These are phyloP conservation scores for Rhombomys opimus DNA, from an alignment of 2,113 vertebrate species.

Conservation along the genomic window DNA sequence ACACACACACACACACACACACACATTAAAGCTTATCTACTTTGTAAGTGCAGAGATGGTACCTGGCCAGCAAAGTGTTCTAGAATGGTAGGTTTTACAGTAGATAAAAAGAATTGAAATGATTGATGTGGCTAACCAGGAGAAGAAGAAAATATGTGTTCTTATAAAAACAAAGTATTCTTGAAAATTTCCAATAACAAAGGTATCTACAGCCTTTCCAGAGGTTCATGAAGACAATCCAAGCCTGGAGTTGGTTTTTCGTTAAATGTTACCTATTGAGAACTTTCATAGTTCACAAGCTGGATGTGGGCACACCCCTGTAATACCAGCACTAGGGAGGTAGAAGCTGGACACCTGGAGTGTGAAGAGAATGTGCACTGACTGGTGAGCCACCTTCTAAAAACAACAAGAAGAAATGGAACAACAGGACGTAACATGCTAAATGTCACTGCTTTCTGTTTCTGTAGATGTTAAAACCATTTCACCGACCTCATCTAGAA, in stretches of 20 bases:
- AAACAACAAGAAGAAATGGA: background rate
- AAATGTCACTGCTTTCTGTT: constrained; percentile 25
- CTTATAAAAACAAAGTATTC: background rate
- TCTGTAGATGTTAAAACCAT: constrained; percentile 81
- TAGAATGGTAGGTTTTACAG: background rate
- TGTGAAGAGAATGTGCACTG: background rate
- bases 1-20: too few species aligned
- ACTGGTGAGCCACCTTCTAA: background rate
- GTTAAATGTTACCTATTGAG: constrained; percentile 21
- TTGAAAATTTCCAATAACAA: background rate
- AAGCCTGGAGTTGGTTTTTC: background rate
- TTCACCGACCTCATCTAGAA: constrained; percentile 82
- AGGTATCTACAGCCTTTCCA: background rate
- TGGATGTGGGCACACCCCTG: background rate
- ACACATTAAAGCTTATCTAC: background rate
- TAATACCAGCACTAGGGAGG: background rate
- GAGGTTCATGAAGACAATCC: background rate
- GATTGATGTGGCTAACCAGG: background rate
- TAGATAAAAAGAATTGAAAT: background rate
- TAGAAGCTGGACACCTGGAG: background rate
- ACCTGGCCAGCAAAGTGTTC: background rate
- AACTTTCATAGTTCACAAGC: background rate
- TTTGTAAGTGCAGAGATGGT: background rate
- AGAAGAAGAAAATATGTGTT: background rate
- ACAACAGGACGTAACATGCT: background rate